Percentiles rank a stretch among this genome's conserved stretches.
Evolutionary conservation across 2,113 vertebrate genomes (phyloP).

Genomic region (Stictonetta naevosa): DNA sequence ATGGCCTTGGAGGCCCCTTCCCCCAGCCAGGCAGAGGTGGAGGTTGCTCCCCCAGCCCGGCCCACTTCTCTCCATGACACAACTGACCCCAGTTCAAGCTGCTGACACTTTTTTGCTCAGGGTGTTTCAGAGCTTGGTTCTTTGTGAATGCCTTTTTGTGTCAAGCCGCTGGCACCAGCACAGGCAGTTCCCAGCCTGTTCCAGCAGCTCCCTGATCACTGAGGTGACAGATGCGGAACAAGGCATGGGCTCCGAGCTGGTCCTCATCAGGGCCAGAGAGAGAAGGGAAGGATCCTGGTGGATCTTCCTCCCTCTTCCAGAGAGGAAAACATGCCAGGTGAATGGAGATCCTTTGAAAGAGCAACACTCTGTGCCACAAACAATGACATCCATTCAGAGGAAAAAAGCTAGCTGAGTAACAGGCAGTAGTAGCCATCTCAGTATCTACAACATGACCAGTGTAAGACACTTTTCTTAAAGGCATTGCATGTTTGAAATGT

Average conservation of each 20-base stretch:
- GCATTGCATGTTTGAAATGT: background rate
- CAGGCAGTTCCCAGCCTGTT: conserved; percentile 65
- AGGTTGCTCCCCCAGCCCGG: background rate
- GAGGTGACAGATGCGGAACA: conserved; percentile 22
- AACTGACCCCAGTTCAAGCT: conserved; percentile 57
- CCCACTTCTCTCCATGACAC: background rate
- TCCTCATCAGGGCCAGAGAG: conserved; percentile 25
- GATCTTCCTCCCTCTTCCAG: background rate
- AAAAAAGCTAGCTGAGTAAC: background rate
- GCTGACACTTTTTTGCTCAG: conserved; percentile 43
- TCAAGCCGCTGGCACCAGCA: conserved; percentile 13
- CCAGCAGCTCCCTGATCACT: conserved; percentile 34
- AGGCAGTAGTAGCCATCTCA: background rate
- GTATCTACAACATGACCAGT: background rate
- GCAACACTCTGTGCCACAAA: background rate
- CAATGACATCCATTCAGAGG: background rate
- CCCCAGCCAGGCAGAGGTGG: background rate
- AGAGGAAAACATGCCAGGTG: background rate
- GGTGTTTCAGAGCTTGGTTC: conserved; percentile 57
- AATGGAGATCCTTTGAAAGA: background rate
- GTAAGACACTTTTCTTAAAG: background rate
- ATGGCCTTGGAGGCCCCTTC: background rate
- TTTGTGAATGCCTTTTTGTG: conserved; percentile 70
- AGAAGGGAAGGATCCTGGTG: background rate
- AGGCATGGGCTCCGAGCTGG: background rate